Evolutionary conservation across 1,140 invertebrate genomes (phyloP), one percentile per base, ranked within the genome.

Genomic region (Helicoverpa armigera): DNA sequence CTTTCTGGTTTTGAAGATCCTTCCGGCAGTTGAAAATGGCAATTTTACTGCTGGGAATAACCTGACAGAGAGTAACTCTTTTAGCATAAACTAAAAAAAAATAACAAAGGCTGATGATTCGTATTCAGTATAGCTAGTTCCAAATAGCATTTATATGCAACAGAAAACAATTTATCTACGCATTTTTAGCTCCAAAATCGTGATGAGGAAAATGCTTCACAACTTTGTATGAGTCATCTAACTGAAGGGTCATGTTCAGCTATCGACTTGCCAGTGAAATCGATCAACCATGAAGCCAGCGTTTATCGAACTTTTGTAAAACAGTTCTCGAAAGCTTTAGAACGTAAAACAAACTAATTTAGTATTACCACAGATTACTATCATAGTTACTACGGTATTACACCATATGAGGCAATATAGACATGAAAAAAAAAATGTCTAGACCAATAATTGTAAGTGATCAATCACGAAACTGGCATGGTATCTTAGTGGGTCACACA

Each of bases 191-290:
- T 7, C 3, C 13, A 2, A 63, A 14, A 14, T 35, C 60, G 29
- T 63, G 4, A 63, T 31, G 31, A 65, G 61, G 61, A 65, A 65
- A 65, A 65, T 43, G 14, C 35, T 35, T 16, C 3, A 43, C 16
- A 5, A n/a, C 14, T 65, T 65, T n/a, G n/a, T 1, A 63, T 65
- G 61, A 43, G 14, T 43, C 61, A 65, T 65, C 31, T 65, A 29
- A n/a, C 12, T 31, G 23, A 56, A 56, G 14, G n/a, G 54, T 16
- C 5, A 3, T n/a, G 53, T n/a, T 56, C 53, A 56, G n/a, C 13
- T 56, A n/a, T 56, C n/a, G 14, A 56, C n/a, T 56, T 56, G 4
- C 13, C 3, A n/a, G 0, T 54, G 53, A 16, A 54, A 54, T 54
- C n/a, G 53, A n/a, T 54, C 53, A 54, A 54, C 14, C 53, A n/a